Percentiles rank a stretch among this genome's conserved stretches.
Conservation (phyloP, 2,797 vertebrate species). For the Gambelia wislizenii region DNA sequence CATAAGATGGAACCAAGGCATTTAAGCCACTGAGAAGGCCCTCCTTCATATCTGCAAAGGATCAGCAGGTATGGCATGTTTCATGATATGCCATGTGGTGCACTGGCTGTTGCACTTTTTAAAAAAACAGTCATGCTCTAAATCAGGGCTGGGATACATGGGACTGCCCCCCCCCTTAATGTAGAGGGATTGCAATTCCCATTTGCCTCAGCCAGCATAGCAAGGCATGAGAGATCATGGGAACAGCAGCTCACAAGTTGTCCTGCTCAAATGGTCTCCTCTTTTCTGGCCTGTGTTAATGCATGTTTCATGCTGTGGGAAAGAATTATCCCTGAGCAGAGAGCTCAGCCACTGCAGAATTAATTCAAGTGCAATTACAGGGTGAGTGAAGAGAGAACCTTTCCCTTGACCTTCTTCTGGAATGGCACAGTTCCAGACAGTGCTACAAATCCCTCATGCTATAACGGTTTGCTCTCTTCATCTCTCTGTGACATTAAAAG, state of each 20-base stretch:
- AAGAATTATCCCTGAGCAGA: background rate
- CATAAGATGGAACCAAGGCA: no score
- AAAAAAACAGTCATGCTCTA: no score
- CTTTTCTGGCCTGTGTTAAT: background rate
- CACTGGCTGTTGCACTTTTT: no score
- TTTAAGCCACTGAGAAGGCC: no score
- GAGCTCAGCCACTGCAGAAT: background rate
- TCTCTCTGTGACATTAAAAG: constrained; percentile 43
- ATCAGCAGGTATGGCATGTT: no score
- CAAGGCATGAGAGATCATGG: background rate
- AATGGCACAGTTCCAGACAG: constrained; percentile 14
- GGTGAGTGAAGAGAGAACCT: constrained; percentile 26
- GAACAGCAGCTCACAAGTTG: background rate
- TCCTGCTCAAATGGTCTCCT: background rate
- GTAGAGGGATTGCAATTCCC: no score
- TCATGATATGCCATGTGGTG: no score
- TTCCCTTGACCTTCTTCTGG: background rate
- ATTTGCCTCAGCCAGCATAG: no score
- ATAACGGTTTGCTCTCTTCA: constrained; percentile 12
- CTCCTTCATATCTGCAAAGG: no score
- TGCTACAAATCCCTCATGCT: constrained; percentile 40
- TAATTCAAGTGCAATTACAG: background rate
- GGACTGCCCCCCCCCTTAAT: no score
- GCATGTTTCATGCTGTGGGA: background rate
- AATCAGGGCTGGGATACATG: no score